A percentile compares a stretch with the other conserved stretches of the same genome.
phyloP scores from a whole-genome alignment of 2,888 invertebrate species.

The Aspidiotus destructor region DNA sequence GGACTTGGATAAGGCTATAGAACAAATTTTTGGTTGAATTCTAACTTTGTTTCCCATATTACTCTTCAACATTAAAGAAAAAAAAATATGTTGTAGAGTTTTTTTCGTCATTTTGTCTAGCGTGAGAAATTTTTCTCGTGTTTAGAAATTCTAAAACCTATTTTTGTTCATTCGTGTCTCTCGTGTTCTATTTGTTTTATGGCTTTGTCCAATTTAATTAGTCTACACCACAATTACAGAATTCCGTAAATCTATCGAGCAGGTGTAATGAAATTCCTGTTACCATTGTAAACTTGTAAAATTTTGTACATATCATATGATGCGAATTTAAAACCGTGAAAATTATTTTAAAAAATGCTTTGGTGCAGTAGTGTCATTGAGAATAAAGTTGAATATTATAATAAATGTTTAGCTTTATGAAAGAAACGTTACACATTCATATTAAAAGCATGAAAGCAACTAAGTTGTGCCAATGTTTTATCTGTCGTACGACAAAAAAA shows the following conservation, averaged over 20 bases:
- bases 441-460: not conserved
- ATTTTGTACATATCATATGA: constrained; percentile 23
- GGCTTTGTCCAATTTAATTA: too few species aligned
- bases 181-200: constrained; percentile 1
- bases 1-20: constrained; percentile 86
- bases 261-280: constrained; percentile 13
- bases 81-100: constrained; percentile 39
- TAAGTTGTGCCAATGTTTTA: not conserved
- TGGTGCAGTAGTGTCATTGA: not conserved
- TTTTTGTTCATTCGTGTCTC: not conserved
- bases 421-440: too few species aligned
- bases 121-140: not conserved
- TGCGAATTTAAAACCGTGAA: not conserved
- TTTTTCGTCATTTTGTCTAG: not conserved
- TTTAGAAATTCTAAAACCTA: not conserved
- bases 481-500: not conserved
- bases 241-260: too few species aligned
- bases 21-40: constrained; percentile 67
- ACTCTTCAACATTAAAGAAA: not conserved
- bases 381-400: too few species aligned
- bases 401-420: too few species aligned
- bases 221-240: too few species aligned
- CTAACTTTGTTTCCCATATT: not conserved
- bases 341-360: not conserved
- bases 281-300: constrained; percentile 31